Base-by-base conservation (phyloP, 2,113 vertebrate genomes). In the human (Homo sapiens) region DNA sequence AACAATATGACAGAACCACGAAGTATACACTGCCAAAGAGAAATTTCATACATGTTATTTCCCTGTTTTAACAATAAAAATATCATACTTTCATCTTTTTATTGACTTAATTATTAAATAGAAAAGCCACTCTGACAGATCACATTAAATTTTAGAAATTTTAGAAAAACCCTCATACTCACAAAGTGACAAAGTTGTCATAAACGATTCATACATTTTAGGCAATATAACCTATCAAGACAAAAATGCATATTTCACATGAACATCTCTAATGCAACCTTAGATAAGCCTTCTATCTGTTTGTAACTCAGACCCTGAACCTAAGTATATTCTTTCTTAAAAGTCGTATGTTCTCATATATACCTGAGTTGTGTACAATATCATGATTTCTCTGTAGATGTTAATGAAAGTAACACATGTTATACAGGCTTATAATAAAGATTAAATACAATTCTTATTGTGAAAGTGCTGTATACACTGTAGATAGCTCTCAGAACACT, bases 181-280 rank as follows among this genome's bases (percentile, higher is more conserved):
- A 30, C 27, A 64, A 82, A 79, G 70, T 40, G 52, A 66, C 68
- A 11, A 59, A 78, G 8, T 52, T 73, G 3, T 7, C 43, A 68
- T 20, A 94, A 89, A 57, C 81, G 57, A 45, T 75, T 89, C 48
- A 78, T 10, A 43, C 14, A 40, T 86, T 79, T 94, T 73, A 82
- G 89, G 27, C 32, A 89, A 90, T 30, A 13, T 78, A 81, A 96
- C 84, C 35, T 55, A 92, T 92, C n/a, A 76, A 96, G 38, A 85
- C 76, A 90, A 79, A 95, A 97, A 73, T 78, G 25, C 1, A 73
- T 30, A 48, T 73, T 96, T 68, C 8, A 73, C 12, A 59, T 12
- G 27, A 3, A 8, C 10, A 66, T 22, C n/a, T 84, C 50, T 88
- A 73, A 57, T 52, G 9, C 6, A 72, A 88, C n/a, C 52, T 73